These are phyloP conservation scores for Salpingus planirostris DNA, from an alignment of 2,888 invertebrate genomes.

Conservation along the genomic window DNA sequence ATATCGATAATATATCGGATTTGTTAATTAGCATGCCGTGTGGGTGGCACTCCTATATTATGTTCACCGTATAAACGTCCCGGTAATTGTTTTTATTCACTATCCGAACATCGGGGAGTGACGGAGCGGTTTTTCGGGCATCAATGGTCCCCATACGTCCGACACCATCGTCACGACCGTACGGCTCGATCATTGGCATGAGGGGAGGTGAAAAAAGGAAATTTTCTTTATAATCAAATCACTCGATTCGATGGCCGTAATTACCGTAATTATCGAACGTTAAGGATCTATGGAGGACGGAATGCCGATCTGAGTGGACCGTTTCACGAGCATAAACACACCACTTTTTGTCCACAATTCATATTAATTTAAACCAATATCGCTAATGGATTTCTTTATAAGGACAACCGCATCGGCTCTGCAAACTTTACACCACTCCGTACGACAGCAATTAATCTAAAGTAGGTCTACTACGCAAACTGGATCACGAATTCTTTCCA, in stretches of 20 bases:
- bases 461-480: no score
- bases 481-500: no score
- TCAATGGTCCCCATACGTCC: conserved; percentile 4
- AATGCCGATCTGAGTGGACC: no score
- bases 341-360: conserved; percentile 3
- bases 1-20: conserved; percentile 27
- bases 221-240: conserved; percentile 2
- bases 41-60: conserved; percentile 22
- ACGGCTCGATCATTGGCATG: no score
- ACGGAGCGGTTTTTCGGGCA: conserved; percentile 10
- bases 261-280: conserved; percentile 7
- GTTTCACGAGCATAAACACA: neutral
- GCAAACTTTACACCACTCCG: no score
- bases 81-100: conserved; percentile 20
- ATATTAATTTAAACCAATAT: conserved; percentile 11
- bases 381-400: conserved; percentile 11
- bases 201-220: conserved; percentile 5
- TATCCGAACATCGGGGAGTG: conserved; percentile 15
- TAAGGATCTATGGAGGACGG: conserved; percentile 2
- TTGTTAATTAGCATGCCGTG: conserved; percentile 26
- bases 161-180: no score
- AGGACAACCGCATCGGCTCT: conserved; percentile 4
- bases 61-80: conserved; percentile 5
- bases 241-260: conserved; percentile 2
- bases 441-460: no score